Base-by-base conservation (phyloP, 1,140 invertebrate species). In the Thrips palmi region DNA sequence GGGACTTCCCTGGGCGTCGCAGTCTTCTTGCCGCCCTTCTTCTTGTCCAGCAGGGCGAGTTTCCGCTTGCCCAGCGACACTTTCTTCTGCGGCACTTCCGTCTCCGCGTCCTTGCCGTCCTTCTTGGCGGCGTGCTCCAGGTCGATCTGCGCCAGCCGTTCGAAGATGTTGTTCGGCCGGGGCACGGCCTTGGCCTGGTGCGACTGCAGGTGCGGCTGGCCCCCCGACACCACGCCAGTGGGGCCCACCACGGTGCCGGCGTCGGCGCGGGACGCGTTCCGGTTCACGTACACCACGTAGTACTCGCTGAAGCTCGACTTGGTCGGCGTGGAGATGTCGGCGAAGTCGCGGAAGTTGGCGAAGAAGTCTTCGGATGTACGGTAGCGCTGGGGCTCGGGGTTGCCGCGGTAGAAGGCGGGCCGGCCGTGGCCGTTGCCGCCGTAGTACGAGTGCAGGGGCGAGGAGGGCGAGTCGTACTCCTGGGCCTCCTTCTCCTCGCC, bases 271-370 rank as follows among this genome's bases (percentile, higher is more conserved):
- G 63, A 66, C 3, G 57, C 54, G 44, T 83, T 82, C 52, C 77
- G 76, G 41, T 79, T 80, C 5, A 52, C 53, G 50, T 84, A 82
- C 0, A 84, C 79, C 0, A 85, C 75, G 15, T 82, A 77, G 39
- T 74, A 71, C 45, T 85, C 75, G 0, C 81, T 85, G 52, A 76
- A 85, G 4, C 77, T 77, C 1, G 78, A 69, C 49, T 80, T 78
- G 0, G 77, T 70, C 8, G 78, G 79, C 5, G 77, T 73, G 27
- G 82, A 85, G 19, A 86, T 84, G 47, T 87, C 83, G 1, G 83
- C 82, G 49, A 87, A 87, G 49, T 87, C 83, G 42, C 79, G 67
- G 59, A 87, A 87, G 49, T 86, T 84, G 3, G 80, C 78, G 48
- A 87, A 87, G 49, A 80, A 78, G 46, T 81, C 74, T 10, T 45